A percentile compares a stretch with the other conserved stretches of the same genome.
These are phyloP conservation scores for Cephalopachus bancanus DNA, from an alignment of 2,797 vertebrate species.

Conservation along the genomic window DNA sequence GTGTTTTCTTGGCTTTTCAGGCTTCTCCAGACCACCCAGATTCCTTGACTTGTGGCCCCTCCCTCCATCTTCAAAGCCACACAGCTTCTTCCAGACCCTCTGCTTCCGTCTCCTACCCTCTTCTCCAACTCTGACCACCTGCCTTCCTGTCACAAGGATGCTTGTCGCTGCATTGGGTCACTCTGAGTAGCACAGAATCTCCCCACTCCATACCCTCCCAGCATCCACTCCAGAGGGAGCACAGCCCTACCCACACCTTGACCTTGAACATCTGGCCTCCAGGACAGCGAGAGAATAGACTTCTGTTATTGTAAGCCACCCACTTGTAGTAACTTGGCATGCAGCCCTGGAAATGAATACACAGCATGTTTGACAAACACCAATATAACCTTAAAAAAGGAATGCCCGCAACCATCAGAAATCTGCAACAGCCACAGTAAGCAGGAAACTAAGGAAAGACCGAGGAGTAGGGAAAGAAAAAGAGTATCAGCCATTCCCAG, in stretches of 20 bases:
- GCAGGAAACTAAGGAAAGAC: neutral
- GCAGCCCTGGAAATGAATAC: neutral
- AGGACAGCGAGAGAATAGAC: neutral
- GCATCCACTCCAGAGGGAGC: neutral
- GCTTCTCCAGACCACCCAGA: too few relatives aligned
- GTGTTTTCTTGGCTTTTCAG: too few relatives aligned
- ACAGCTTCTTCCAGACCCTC: too few relatives aligned
- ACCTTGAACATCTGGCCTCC: neutral
- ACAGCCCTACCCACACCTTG: fast-evolving
- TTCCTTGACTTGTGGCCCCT: too few relatives aligned
- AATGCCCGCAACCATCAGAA: neutral
- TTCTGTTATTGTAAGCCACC: neutral
- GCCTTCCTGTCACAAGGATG: neutral
- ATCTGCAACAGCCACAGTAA: neutral
- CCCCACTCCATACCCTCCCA: neutral
- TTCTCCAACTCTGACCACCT: too few relatives aligned
- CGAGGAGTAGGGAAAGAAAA: too few relatives aligned
- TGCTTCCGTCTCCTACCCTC: too few relatives aligned
- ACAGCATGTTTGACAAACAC: neutral
- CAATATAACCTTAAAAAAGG: neutral
- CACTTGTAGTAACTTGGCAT: neutral
- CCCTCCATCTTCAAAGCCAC: too few relatives aligned
- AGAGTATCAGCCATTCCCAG: fast-evolving
- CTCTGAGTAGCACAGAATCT: neutral
- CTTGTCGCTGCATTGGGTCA: neutral